phyloP scores from a whole-genome alignment of 1,140 invertebrate species.

The Drosophila busckii region DNA sequence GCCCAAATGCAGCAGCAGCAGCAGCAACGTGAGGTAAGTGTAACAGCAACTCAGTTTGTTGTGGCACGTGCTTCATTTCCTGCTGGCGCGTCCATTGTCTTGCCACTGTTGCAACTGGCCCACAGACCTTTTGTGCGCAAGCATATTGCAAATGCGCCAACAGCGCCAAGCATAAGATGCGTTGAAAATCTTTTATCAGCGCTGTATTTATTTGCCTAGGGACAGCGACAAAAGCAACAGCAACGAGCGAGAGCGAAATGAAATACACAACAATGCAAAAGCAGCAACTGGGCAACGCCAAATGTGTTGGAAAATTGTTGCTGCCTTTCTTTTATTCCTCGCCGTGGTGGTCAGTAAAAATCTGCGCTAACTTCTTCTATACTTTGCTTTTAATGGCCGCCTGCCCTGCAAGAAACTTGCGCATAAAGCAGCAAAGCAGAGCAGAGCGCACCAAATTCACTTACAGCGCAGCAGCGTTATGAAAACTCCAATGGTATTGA shows the following conservation, averaged over 20 bases:
- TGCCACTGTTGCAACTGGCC: too few species aligned
- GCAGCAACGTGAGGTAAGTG: constrained; percentile 8
- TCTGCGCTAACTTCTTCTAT: too few species aligned
- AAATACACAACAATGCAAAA: constrained; percentile 4
- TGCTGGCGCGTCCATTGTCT: constrained; percentile 20
- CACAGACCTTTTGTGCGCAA: constrained; percentile 43
- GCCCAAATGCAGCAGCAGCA: constrained; percentile 43
- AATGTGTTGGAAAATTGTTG: too few species aligned
- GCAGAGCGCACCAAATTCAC: too few species aligned
- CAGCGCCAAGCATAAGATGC: constrained; percentile 69
- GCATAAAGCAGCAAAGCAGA: too few species aligned
- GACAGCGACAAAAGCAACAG: constrained; percentile 33
- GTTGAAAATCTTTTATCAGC: constrained; percentile 76
- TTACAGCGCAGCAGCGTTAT: too few species aligned
- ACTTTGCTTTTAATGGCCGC: too few species aligned
- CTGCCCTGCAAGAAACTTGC: too few species aligned
- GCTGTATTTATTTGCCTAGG: constrained; percentile 72
- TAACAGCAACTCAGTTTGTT: constrained; percentile 36
- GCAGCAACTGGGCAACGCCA: constrained; percentile 13
- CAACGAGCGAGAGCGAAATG: too few species aligned
- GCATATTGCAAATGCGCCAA: constrained; percentile 72
- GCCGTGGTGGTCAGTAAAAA: too few species aligned
- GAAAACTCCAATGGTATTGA: too few species aligned
- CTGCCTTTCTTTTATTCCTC: too few species aligned
- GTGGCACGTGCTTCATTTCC: constrained; percentile 68